These are phyloP conservation scores for Chaitophorus viminalis DNA, from an alignment of 2,888 invertebrate genomes.

Conservation along the genomic window DNA sequence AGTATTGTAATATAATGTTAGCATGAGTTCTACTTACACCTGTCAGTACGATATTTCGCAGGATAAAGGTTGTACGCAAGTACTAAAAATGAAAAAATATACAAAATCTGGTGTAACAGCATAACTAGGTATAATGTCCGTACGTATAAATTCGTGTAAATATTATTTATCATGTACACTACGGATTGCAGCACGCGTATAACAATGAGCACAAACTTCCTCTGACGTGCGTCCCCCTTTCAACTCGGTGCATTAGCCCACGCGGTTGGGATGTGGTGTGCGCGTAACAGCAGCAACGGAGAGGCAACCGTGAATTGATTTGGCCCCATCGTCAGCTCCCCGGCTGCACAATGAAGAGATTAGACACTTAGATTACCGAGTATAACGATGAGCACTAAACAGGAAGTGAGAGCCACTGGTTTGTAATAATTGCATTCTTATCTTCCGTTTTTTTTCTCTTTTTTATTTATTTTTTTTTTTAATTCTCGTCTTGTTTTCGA, in stretches of 20 bases:
- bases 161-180: no score
- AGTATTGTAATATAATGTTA: no score
- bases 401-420: constrained; percentile 57
- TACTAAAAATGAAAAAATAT: no score
- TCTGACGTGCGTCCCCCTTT: background rate
- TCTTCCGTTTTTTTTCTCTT: constrained; percentile 23
- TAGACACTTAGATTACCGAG: constrained; percentile 20
- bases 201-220: constrained; percentile 8
- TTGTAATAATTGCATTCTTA: constrained; percentile 58
- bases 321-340: constrained; percentile 14
- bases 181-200: background rate
- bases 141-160: background rate
- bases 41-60: no score
- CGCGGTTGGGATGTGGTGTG: background rate
- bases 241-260: background rate
- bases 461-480: no score
- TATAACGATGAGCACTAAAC: constrained; percentile 17
- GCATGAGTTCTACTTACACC: no score
- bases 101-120: no score
- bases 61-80: no score
- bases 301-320: constrained; percentile 48
- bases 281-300: no score
- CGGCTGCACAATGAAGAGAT: constrained; percentile 35
- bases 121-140: background rate
- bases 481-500: background rate